phyloP scores from a whole-genome alignment of 2,888 invertebrate species.

The Parnassius mnemosyne region DNA sequence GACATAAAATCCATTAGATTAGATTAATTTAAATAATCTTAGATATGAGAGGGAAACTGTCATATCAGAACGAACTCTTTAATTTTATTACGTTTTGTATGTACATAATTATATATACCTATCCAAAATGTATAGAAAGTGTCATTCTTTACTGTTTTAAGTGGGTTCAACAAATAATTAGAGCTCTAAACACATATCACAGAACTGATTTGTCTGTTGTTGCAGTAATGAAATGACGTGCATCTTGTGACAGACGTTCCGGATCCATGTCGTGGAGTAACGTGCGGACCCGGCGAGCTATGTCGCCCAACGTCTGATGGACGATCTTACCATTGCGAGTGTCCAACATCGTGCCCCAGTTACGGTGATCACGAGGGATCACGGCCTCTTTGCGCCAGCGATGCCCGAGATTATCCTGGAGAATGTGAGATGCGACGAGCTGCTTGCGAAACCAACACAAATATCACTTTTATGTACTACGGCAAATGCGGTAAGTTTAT shows the following conservation, averaged over 20 bases:
- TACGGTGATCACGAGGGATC: conserved; percentile 92
- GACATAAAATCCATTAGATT: no score
- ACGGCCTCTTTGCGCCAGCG: conserved; percentile 89
- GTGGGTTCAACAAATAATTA: no score
- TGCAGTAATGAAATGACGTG: conserved; percentile 34
- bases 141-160: no score
- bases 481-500: conserved; percentile 91
- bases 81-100: no score
- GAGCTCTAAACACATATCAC: conserved; percentile 23
- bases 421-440: conserved; percentile 91
- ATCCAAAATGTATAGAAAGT: no score
- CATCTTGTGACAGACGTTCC: conserved; percentile 63
- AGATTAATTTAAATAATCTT: no score
- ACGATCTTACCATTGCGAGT: conserved; percentile 86
- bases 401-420: conserved; percentile 91
- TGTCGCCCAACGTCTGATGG: conserved; percentile 87
- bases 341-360: conserved; percentile 88
- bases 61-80: no score
- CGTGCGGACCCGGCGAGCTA: conserved; percentile 89
- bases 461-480: conserved; percentile 89
- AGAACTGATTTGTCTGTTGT: conserved; percentile 34
- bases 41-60: no score
- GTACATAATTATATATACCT: no score
- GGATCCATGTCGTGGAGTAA: conserved; percentile 88
- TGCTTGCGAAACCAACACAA: conserved; percentile 87